A percentile compares a stretch with the other conserved stretches of the same genome.
Evolutionary conservation across 2,888 invertebrate species (phyloP).

Genomic region (Euplagia quadripunctaria): DNA sequence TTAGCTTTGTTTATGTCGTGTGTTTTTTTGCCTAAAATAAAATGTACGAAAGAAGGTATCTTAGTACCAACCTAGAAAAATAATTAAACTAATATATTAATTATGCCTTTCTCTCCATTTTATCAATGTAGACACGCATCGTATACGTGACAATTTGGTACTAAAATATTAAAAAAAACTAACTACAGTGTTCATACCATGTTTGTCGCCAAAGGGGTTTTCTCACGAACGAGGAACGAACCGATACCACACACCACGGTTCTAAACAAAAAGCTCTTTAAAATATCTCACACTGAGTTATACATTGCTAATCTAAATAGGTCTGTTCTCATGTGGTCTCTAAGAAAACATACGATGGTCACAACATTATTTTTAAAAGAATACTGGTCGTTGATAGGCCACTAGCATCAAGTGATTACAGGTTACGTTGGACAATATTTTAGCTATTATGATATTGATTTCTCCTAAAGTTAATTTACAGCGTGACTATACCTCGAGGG

Average conservation of each 20-base stretch:
- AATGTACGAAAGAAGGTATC: background rate
- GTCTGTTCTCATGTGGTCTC: fast-evolving
- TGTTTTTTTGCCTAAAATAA: too few relatives aligned
- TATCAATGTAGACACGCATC: constrained; percentile 39
- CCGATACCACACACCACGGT: constrained; percentile 18
- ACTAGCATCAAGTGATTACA: constrained; percentile 59
- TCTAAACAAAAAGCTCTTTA: constrained; percentile 21
- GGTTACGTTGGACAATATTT: constrained; percentile 71
- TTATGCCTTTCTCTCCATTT: constrained; percentile 12
- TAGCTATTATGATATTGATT: constrained; percentile 78
- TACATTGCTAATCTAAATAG: constrained; percentile 21
- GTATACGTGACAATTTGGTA: constrained; percentile 54
- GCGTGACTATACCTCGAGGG: constrained; percentile 61
- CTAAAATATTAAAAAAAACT: constrained; percentile 50
- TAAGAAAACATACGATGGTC: constrained; percentile 20
- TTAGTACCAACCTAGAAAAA: background rate
- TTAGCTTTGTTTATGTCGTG: too few relatives aligned
- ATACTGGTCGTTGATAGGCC: constrained; percentile 42
- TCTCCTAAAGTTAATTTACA: constrained; percentile 68
- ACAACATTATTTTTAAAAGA: background rate
- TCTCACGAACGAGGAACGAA: constrained; percentile 67
- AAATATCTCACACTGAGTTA: background rate
- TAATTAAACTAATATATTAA: background rate
- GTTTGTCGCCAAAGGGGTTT: constrained; percentile 75
- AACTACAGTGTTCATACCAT: constrained; percentile 58